Evolutionary conservation across 1,140 invertebrate species (phyloP), one percentile per base, ranked within the genome.

Genomic region (Temnothorax curvispinosus): DNA sequence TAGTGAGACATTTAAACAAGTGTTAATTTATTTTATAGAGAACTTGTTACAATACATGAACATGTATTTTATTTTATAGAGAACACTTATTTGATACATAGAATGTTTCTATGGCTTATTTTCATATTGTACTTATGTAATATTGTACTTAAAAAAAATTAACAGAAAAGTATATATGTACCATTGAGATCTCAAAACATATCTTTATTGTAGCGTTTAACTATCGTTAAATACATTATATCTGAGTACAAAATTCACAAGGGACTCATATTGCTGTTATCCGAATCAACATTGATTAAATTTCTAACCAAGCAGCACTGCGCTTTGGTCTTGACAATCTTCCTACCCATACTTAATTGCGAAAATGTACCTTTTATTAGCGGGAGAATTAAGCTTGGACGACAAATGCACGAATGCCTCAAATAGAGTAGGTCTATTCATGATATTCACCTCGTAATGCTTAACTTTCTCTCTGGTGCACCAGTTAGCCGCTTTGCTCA

Each of bases 351-450:
- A n/a, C 96, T 96, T 9, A 98, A 94, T 92, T 98, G 98, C 0
- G 97, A 97, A 93, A 98, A 98, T 0, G 97, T 96, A 64, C 21
- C 97, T 98, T 95, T 98, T 99, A 93, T 97, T 98, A 72, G 97
- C 98, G 58, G 98, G 97, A 21, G 98, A 98, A 95, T 98, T 99
- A 15, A 99, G 96, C 92, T 97, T 97, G 0, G 98, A 98, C 0
- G 98, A 97, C 60, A 99, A 94, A 95, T 97, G 97, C 50, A 98
- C 97, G 95, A 99, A 99, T 1, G 98, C 97, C 90, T 99, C 98
- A 88, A 98, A 97, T 6, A 99, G 94, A 41, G 97, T 97, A 5
- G 96, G 94, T 41, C 98, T 96, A 87, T 99, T 97, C 95, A 97
- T 96, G 2, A 98, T 97, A 75, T 97, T 97, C 0, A 98, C 97